A percentile compares a stretch with the other conserved stretches of the same genome.
Conservation (phyloP, 2,113 vertebrate species). For the Chloebia gouldiae region DNA sequence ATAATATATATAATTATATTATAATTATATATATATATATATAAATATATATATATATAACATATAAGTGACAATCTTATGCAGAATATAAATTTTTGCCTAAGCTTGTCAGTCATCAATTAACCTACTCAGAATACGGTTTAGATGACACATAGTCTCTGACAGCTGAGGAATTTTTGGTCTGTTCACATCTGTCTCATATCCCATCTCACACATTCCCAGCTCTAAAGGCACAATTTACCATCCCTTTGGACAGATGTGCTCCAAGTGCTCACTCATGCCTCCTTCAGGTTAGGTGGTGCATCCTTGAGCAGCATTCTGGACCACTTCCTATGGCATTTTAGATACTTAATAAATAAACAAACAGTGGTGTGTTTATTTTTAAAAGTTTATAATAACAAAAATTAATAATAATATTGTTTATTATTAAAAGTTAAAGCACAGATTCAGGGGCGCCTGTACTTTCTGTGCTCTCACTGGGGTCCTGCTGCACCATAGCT, state of each 20-base stretch:
- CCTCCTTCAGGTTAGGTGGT: not conserved
- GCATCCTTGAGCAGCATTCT: not conserved
- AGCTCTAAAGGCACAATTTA: not conserved
- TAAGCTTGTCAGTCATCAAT: not conserved
- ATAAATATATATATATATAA: too few species aligned
- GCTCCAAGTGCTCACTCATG: not conserved
- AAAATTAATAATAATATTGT: too few species aligned
- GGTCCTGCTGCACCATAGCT: not conserved
- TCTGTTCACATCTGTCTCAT: not conserved
- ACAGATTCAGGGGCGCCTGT: accelerated
- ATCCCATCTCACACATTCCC: not conserved
- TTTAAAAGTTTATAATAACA: too few species aligned
- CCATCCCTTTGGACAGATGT: not conserved
- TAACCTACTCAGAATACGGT: not conserved
- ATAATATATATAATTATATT: too few species aligned
- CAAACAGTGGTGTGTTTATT: not conserved
- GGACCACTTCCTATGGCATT: not conserved
- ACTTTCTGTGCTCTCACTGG: not conserved
- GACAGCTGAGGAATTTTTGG: not conserved
- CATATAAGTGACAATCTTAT: not conserved
- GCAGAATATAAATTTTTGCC: not conserved
- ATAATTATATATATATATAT: too few species aligned
- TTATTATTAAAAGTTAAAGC: not conserved
- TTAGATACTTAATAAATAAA: not conserved
- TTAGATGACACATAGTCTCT: not conserved